Evolutionary conservation across 2,888 invertebrate species (phyloP), one percentile per base, ranked within the genome.

Genomic region (Folsomia candida): DNA sequence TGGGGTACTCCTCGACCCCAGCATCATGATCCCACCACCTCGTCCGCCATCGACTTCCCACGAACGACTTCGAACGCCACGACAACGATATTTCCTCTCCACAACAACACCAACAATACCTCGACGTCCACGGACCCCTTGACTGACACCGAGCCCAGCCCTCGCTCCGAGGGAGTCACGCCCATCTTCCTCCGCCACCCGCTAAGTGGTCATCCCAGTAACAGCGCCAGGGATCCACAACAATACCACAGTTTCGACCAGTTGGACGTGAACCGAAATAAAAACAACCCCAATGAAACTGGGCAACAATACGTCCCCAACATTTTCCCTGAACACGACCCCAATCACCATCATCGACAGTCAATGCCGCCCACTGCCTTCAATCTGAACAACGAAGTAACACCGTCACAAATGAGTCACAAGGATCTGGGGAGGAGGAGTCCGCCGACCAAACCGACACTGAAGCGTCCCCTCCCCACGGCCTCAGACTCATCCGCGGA

Each of bases 41-140:
- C 73, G 24, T 70, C 68, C 22, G 60, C 72, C 18, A 69, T 60
- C 28, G 70, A 68, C 22, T 75, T 79, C 26, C 73, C 74, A n/a
- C 67, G 76, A 22, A 76, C 75, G 51, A 73, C 71, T n/a, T 77
- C 77, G 24, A 79, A 77, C 75, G 77, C 76, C 0, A 79, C 79
- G 22, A 71, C 77, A 1, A 74, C 75, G 27, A 76, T 73, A 1
- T 63, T 78, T 51, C 71, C 72, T 24, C 65, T 76, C 24, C 78
- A 75, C 57, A 37, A 37, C 37, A 6, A 6, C 20, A 69, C 69
- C n/a, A n/a, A n/a, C n/a, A 47, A 47, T 47, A 6, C 54, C 20
- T 70, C 69, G 20, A 37, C 58, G 20, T 73, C 73, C 24, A 68
- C 62, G 14, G 67, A 54, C 26, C 66, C 63, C 4, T 37, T 75